A percentile compares a stretch with the other conserved stretches of the same genome.
Evolutionary conservation across 2,888 invertebrate species (phyloP).

Genomic region (Scaptomyza flava): DNA sequence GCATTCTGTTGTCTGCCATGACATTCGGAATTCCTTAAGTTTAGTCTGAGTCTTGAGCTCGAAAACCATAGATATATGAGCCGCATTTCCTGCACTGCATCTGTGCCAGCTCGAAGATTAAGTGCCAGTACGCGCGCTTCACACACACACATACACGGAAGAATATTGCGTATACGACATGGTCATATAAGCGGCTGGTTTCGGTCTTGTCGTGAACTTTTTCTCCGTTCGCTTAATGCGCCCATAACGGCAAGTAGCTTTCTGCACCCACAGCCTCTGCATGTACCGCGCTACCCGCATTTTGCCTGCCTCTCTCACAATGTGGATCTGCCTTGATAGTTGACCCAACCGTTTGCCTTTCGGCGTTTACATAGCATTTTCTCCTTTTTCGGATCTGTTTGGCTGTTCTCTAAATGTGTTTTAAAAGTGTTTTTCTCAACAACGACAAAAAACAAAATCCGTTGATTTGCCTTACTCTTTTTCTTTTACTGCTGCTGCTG

Average conservation of each 20-base stretch:
- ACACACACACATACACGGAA: slow-evolving; percentile 16
- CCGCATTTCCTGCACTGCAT: slow-evolving; percentile 73
- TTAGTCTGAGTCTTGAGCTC: slow-evolving; percentile 1
- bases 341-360: slow-evolving; percentile 67
- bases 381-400: slow-evolving; percentile 5
- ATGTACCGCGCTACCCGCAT: neutral
- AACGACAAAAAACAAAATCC: slow-evolving; percentile 40
- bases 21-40: slow-evolving; percentile 29
- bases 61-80: slow-evolving; percentile 62
- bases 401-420: slow-evolving; percentile 73
- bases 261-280: slow-evolving; percentile 11
- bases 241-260: slow-evolving; percentile 54
- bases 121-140: slow-evolving; percentile 62
- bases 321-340: slow-evolving; percentile 45
- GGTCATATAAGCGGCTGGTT: slow-evolving; percentile 38
- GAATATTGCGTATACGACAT: slow-evolving; percentile 73
- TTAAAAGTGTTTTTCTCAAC: slow-evolving; percentile 66
- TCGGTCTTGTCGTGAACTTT: slow-evolving; percentile 24
- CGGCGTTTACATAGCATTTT: slow-evolving; percentile 60
- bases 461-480: slow-evolving; percentile 52
- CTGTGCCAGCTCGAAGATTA: slow-evolving; percentile 76
- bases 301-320: neutral
- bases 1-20: slow-evolving; percentile 10
- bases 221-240: slow-evolving; percentile 50
- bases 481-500: slow-evolving; percentile 18